Evolutionary conservation across 2,113 vertebrate species (phyloP).

Genomic region (Cromileptes altivelis): DNA sequence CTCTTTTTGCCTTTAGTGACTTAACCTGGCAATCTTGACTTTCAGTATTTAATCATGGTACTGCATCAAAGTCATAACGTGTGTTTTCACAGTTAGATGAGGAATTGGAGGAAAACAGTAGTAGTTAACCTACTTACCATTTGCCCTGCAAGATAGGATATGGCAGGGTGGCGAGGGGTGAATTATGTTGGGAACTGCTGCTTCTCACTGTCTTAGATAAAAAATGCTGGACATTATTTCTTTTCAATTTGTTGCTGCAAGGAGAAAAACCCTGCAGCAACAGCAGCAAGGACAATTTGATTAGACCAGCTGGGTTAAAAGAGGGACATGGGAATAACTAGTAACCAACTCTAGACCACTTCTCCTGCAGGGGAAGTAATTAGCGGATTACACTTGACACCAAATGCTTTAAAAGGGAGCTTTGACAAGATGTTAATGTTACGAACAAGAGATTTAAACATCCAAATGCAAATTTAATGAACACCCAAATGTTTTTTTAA

Average conservation of each 20-base stretch:
- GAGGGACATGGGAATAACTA: conserved; percentile 1
- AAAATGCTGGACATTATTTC: conserved; percentile 68
- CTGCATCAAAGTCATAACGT: conserved; percentile 56
- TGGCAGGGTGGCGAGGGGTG: conserved; percentile 52
- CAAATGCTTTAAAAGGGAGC: conserved; percentile 8
- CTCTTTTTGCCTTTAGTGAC: conserved; percentile 41
- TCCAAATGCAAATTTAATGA: conserved; percentile 11
- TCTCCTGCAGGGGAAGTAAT: conserved; percentile 13
- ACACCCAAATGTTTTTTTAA: background rate
- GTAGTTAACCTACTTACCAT: conserved; percentile 76
- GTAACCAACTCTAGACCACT: conserved; percentile 1
- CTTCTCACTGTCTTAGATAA: conserved; percentile 70
- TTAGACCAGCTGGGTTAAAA: conserved; percentile 24
- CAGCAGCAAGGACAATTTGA: conserved; percentile 36
- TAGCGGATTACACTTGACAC: conserved; percentile 6
- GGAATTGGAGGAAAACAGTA: conserved; percentile 51
- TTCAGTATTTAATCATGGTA: conserved; percentile 55
- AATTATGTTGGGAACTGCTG: conserved; percentile 67
- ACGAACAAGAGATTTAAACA: conserved; percentile 36
- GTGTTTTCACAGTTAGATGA: conserved; percentile 36
- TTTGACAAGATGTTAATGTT: conserved; percentile 20
- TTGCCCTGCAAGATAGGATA: conserved; percentile 65
- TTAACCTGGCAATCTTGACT: conserved; percentile 54
- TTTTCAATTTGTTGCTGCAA: conserved; percentile 34
- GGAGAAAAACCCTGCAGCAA: conserved; percentile 34